phyloP scores from a whole-genome alignment of 1,140 invertebrate genomes.

The Lepidurus packardi region DNA sequence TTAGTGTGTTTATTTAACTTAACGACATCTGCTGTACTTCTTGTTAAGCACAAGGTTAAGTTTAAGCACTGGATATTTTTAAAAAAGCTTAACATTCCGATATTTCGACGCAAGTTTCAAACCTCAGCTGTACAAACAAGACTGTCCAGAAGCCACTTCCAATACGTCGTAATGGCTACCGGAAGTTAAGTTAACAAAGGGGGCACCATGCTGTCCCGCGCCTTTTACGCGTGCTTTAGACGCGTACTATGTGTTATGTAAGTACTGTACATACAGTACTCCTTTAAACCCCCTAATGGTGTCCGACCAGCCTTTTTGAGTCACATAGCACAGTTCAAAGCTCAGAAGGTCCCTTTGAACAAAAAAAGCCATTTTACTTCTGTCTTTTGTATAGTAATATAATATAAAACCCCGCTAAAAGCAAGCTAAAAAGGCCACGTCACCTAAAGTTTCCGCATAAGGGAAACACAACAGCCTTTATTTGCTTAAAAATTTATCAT shows the following conservation, averaged over 20 bases:
- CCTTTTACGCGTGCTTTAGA: too few relatives aligned
- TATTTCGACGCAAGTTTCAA: not conserved
- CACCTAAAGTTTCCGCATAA: not conserved
- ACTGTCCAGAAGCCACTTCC: not conserved
- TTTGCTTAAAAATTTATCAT: constrained; percentile 16
- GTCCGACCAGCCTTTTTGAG: too few relatives aligned
- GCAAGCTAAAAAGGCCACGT: not conserved
- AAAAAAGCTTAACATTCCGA: not conserved
- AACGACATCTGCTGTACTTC: too few relatives aligned
- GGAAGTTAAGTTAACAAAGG: not conserved
- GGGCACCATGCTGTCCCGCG: too few relatives aligned
- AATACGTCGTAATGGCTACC: not conserved
- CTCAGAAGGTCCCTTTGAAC: not conserved
- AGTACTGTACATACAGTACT: too few relatives aligned
- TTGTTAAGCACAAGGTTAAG: too few relatives aligned
- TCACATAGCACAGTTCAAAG: not conserved
- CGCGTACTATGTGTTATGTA: too few relatives aligned
- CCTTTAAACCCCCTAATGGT: too few relatives aligned
- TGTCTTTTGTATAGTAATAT: not conserved
- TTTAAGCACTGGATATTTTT: not conserved
- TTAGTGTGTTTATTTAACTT: too few relatives aligned
- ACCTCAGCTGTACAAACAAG: constrained; percentile 11
- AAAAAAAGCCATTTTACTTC: not conserved
- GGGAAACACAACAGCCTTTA: not conserved
- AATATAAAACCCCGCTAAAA: too few relatives aligned